Evolutionary conservation across 30 jellyfish, hydroid and myxozoan species (phyloP), one percentile per base, ranked within the genome.

Genomic region (Calvadosia cruxmelitensis): DNA sequence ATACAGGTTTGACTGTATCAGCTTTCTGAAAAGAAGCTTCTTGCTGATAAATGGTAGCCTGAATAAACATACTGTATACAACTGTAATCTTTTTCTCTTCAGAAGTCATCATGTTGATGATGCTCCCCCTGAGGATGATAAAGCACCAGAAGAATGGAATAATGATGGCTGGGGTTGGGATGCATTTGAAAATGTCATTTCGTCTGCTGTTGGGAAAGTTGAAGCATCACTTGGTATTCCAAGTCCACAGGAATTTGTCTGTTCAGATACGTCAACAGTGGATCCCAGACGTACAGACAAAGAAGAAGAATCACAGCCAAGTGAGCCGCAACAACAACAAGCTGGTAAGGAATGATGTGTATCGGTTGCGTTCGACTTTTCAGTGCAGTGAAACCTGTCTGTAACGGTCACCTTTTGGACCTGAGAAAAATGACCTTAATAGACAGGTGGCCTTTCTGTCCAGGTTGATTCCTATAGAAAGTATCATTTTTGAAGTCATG

Each of bases 161-260:
- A n/a, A 67, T 67, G 69, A 73, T 34, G 78, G 83, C 34, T 89
- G 98, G 98, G 98, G 95, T 10, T 89, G 98, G 98, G 98, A 89
- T 24, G 78, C 82, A 28, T 89, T 92, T 94, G 98, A 84, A 0
- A 90, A 67, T 73, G 67, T 81, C 74, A 30, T 89, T 2, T 66
- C 82, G 24, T 75, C 76, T 74, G 91, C 98, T 34, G 78, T 95
- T 26, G 52, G 80, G 15, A 77, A 90, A 33, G 94, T 89, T 13
- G 98, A 89, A 50, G 75, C 84, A 20, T 80, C 76, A 64, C 90
- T 89, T 31, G 98, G 98, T 7, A 89, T 89, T 16, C 98, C 98
- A n/a, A 84, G 78, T 64, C 98, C 98, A 12, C 49, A 53, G 32
- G 91, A 71, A 29, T 64, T 89, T 75, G 98, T 94, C n/a, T 51